Percentiles rank a stretch among this genome's conserved stretches.
Evolutionary conservation across 2,888 invertebrate species (phyloP).

Genomic region (Pristionchus arcanus): DNA sequence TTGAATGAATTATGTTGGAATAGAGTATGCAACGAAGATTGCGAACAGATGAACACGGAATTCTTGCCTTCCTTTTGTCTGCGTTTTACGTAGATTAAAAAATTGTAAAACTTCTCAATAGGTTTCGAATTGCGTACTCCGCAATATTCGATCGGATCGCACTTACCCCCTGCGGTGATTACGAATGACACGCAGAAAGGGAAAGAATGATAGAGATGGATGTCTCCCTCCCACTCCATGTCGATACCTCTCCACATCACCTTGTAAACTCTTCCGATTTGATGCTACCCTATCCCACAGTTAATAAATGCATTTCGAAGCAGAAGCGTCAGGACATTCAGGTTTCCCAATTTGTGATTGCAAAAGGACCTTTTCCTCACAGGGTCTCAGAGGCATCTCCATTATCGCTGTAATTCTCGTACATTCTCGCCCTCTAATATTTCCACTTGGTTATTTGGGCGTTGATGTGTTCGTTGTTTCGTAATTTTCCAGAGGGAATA

Average conservation of each 20-base stretch:
- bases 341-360: not conserved
- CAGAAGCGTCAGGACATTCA: constrained; percentile 1
- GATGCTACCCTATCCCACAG: not conserved
- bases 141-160: not conserved
- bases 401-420: not conserved
- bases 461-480: not conserved
- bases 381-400: not conserved
- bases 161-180: not conserved
- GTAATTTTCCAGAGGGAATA: not conserved
- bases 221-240: not conserved
- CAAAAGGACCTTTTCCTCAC: not conserved
- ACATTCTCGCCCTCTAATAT: not conserved
- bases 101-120: too few species aligned
- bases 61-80: too few species aligned
- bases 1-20: not conserved
- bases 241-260: not conserved
- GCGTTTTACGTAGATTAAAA: too few species aligned
- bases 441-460: not conserved
- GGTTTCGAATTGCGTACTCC: not conserved
- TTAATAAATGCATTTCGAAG: not conserved
- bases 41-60: too few species aligned
- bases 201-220: not conserved
- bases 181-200: not conserved
- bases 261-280: not conserved
- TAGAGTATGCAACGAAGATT: too few species aligned